Base-by-base conservation (phyloP, 2,888 invertebrate genomes). In the Anorthoa munda region DNA sequence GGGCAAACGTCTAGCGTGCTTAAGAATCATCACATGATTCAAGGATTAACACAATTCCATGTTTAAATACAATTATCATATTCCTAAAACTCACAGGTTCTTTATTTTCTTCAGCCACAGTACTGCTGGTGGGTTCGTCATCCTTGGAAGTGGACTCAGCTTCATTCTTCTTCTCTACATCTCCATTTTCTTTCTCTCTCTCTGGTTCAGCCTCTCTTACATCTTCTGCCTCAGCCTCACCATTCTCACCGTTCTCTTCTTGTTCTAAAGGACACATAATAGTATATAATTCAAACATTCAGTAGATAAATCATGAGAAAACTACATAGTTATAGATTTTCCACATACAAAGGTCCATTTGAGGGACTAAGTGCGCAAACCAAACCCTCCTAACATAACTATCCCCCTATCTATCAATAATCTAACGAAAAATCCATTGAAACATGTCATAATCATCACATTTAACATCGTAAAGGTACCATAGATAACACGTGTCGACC, bases 201-300 rank as follows among this genome's bases (percentile, higher is more conserved):
- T 79, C 79, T 66, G 85, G 79, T 66, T 83, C 83, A 4, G 90
- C 94, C 18, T 86, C 88, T 21, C 82, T 83, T 18, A 86, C 88
- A 11, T 78, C 82, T 77, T 90, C 89, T 46, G 85, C 86, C 60
- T 95, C 96, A 11, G 95, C 97, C 79, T 97, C 97, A 7, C 98
- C 98, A 48, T 98, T 95, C 13, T 87, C 97, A 11, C 76, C 90
- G 60, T 90, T 90, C 74, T 92, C 91, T 50, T 91, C 92, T 89
- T 90, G 87, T 66, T 90, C 88, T 88, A 51, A 61, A 60, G 15
- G 45, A 63, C 39, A 50, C 2, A 51, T 39, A 66, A 4, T 39
- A 4, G 7, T 15, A 55, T 23, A 2, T 7, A n/a, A 23, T 45
- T 39, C 0, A 17, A 53, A 39, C 4, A 15, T 64, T 50, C 13